Percentiles rank a stretch among this genome's conserved stretches.
Evolutionary conservation across 2,888 invertebrate species (phyloP).

Genomic region (Priocnemis perturbator): DNA sequence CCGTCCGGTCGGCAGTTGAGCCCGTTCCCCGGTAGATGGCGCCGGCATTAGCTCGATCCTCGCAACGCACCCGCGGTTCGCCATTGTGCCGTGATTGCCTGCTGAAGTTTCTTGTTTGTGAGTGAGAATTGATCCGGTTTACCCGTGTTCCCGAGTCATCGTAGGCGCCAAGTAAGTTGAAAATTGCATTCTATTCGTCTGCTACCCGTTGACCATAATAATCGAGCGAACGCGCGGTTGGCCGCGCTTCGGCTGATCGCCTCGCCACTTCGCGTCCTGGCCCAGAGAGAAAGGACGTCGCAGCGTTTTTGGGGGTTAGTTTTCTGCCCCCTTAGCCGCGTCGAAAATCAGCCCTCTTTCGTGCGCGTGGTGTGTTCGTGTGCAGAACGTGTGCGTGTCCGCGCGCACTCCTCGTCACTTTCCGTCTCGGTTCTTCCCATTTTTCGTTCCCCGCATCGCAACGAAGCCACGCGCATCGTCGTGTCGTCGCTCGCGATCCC

Average conservation of each 20-base stretch:
- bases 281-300: constrained; percentile 23
- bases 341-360: constrained; percentile 53
- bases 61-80: constrained; percentile 63
- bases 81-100: constrained; percentile 68
- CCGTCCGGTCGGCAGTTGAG: constrained; percentile 12
- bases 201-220: too few relatives aligned
- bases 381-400: not conserved
- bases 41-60: constrained; percentile 40
- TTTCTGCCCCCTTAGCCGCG: constrained; percentile 50
- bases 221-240: not conserved
- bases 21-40: constrained; percentile 52
- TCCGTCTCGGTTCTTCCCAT: not conserved
- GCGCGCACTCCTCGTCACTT: not conserved
- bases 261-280: constrained; percentile 16
- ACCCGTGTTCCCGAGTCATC: constrained; percentile 38
- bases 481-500: not conserved
- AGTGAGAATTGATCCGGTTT: constrained; percentile 62
- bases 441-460: not conserved
- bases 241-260: not conserved
- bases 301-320: constrained; percentile 60
- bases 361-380: constrained; percentile 55
- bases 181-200: constrained; percentile 16
- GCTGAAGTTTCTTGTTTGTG: constrained; percentile 65
- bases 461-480: not conserved
- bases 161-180: constrained; percentile 47